Conservation (phyloP, 2,888 invertebrate genomes). For the Petrophora chlorosata region DNA sequence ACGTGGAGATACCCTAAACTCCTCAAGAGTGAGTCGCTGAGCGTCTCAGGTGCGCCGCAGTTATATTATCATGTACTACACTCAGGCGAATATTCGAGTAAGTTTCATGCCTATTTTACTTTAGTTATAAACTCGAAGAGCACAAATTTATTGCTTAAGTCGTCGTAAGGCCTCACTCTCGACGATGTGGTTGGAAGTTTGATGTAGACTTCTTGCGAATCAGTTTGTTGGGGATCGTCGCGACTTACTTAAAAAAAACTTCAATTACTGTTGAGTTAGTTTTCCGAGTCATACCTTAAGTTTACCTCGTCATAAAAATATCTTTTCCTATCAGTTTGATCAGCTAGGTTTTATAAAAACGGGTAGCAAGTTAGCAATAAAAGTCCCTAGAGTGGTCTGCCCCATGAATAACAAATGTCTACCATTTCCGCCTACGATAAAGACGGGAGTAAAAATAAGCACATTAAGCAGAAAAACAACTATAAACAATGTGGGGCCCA, state of each 20-base stretch:
- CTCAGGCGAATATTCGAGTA: conserved; percentile 65
- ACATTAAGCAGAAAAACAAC: conserved; percentile 55
- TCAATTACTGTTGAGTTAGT: conserved; percentile 30
- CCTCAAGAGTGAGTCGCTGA: conserved; percentile 51
- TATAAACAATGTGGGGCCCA: conserved; percentile 59
- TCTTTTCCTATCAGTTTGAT: neutral
- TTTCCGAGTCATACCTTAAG: conserved; percentile 13
- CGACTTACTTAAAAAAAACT: conserved; percentile 27
- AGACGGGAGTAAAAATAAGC: conserved; percentile 40
- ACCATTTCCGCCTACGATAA: conserved; percentile 29
- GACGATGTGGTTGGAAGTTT: conserved; percentile 48
- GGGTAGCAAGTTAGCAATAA: conserved; percentile 34
- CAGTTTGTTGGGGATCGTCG: conserved; percentile 30
- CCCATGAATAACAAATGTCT: conserved; percentile 38
- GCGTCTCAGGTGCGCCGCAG: conserved; percentile 71
- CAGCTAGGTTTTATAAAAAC: conserved; percentile 27
- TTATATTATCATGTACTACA: conserved; percentile 68
- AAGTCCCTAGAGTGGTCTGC: conserved; percentile 19
- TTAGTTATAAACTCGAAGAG: conserved; percentile 55
- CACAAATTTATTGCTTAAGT: conserved; percentile 53
- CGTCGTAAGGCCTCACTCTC: conserved; percentile 41
- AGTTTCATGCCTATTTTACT: conserved; percentile 66
- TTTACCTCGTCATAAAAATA: neutral
- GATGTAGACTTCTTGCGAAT: conserved; percentile 36
- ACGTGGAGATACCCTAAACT: conserved; percentile 49